Percentiles rank a stretch among this genome's conserved stretches.
Conservation (phyloP, 1,140 invertebrate genomes). For the Metaphire vulgaris region DNA sequence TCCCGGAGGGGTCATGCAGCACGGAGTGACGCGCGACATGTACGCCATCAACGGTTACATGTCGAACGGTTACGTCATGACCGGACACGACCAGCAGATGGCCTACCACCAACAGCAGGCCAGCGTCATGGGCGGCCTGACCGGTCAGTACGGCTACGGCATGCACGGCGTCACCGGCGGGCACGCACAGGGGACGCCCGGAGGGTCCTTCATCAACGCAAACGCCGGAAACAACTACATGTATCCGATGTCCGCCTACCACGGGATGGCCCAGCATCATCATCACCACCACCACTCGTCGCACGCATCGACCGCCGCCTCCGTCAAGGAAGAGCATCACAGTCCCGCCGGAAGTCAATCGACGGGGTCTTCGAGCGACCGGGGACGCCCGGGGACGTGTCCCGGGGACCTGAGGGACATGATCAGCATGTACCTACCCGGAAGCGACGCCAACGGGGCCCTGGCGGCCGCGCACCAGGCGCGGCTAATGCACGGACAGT, state of each 20-base stretch:
- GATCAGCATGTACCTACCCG: background rate
- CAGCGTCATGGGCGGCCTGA: background rate
- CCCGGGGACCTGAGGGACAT: background rate
- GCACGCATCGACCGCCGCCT: background rate
- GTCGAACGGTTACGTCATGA: background rate
- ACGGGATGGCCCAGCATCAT: background rate
- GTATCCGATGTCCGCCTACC: background rate
- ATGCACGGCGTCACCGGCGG: background rate
- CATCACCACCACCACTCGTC: background rate
- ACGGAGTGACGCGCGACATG: slow-evolving; percentile 1
- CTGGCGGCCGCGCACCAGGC: background rate
- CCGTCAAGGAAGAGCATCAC: background rate
- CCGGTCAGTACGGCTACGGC: background rate
- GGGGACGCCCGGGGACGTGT: background rate
- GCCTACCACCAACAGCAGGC: background rate
- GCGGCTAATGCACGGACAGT: background rate
- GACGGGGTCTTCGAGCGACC: background rate
- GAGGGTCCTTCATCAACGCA: slow-evolving; percentile 1
- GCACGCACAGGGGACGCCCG: background rate
- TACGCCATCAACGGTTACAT: background rate
- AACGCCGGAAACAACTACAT: background rate
- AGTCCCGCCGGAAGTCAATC: background rate
- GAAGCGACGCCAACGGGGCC: background rate
- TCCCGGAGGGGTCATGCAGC: background rate
- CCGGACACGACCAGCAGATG: background rate